Base-by-base conservation (phyloP, 2,888 invertebrate genomes). In the Raillietiella orientalis region DNA sequence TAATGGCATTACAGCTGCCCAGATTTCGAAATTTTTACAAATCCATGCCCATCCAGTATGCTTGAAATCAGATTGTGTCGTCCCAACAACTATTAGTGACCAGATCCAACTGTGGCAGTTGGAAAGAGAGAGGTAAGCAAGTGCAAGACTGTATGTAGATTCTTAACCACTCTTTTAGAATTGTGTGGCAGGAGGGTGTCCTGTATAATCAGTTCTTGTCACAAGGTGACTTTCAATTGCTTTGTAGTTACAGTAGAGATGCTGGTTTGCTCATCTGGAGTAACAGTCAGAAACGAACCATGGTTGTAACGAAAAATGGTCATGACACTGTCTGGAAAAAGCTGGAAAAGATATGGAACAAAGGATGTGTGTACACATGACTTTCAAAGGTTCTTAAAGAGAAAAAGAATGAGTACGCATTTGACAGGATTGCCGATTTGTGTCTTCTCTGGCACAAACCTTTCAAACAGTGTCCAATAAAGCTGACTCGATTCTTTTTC, bases 281-380 rank as follows among this genome's bases (percentile, higher is more conserved):
- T 41, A 71, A 64, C 50, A 70, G 75, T 40, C 62, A 69, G 39
- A 56, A 54, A 34, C 40, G 59, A 31, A 51, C 57, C 2, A 50
- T 62, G 43, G 67, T 87, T 54, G 90, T 96, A 8, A 72, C 74
- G 20, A 65, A 74, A 39, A 58, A 60, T 29, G 84, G 84, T 0
- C 93, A 96, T 43, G 90, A 90, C 41, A 75, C 77, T 42, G 87
- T 96, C 26, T 79, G 72, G 49, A 66, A 66, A 38, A 96, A 82
- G 56, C 93, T 93, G 87, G 90, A 87, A 49, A 53, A 70, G n/a
- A 72, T n/a, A n/a, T n/a, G n/a, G n/a, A n/a, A n/a, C n/a, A n/a
- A n/a, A n/a, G n/a, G n/a, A n/a, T n/a, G n/a, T n/a, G n/a, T n/a
- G n/a, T n/a, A n/a, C n/a, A n/a, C n/a, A n/a, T n/a, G n/a, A n/a